A percentile compares a stretch with the other conserved stretches of the same genome.
Evolutionary conservation across 2,797 vertebrate species (phyloP).

Genomic region (Muscicapa striata): DNA sequence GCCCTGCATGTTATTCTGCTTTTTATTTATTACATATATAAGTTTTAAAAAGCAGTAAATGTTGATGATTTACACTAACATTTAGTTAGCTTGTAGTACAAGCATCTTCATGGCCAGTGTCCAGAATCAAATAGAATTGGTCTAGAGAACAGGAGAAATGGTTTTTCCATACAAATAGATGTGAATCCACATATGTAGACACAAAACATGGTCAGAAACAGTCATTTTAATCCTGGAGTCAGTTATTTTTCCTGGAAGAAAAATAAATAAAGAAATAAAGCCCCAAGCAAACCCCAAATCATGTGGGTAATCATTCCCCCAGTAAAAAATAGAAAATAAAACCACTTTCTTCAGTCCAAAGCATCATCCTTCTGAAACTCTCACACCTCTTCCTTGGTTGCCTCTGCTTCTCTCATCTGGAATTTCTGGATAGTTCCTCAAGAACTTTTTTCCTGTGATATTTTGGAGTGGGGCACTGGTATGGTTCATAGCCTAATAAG

Average conservation of each 20-base stretch:
- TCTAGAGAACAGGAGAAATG: neutral
- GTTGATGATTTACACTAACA: neutral
- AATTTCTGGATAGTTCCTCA: neutral
- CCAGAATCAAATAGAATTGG: neutral
- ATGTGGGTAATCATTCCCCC: neutral
- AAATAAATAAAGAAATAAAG: neutral
- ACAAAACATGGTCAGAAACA: neutral
- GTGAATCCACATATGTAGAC: neutral
- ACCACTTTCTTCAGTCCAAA: neutral
- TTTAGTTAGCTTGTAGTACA: neutral
- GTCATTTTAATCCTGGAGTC: neutral
- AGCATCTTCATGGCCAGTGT: neutral
- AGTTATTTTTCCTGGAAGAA: neutral
- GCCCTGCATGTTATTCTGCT: neutral
- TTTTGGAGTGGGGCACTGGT: neutral
- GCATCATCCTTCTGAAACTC: neutral
- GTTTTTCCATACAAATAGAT: neutral
- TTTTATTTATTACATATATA: neutral
- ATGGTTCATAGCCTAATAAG: neutral
- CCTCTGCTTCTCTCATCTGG: neutral
- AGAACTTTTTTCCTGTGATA: neutral
- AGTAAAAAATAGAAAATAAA: neutral
- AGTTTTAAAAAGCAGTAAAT: neutral
- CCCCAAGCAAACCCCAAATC: accelerated
- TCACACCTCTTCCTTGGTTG: neutral